A percentile compares a stretch with the other conserved stretches of the same genome.
These are phyloP conservation scores for Xenopus laevis DNA, from an alignment of 2,113 vertebrate genomes.

Conservation along the genomic window DNA sequence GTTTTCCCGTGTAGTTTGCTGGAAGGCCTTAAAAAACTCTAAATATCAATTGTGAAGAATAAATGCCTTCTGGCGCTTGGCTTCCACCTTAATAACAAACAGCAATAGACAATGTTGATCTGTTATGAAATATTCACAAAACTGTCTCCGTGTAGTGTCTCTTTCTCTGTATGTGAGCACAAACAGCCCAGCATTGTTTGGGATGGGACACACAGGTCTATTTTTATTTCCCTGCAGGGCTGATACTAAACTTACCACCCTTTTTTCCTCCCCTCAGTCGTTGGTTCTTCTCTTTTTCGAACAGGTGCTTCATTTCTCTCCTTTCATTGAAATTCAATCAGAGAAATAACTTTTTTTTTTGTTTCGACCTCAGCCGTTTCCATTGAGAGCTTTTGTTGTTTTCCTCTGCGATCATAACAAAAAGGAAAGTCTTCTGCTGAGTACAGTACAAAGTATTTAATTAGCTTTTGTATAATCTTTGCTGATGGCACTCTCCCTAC, in stretches of 20 bases:
- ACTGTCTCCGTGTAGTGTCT: neutral
- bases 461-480: slow-evolving; percentile 37
- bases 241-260: neutral
- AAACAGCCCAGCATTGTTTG: too few species aligned
- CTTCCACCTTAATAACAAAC: too few species aligned
- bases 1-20: too few species aligned
- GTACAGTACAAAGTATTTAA: slow-evolving; percentile 37
- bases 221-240: neutral
- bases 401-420: slow-evolving; percentile 21
- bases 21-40: too few species aligned
- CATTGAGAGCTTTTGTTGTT: slow-evolving; percentile 28
- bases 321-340: neutral
- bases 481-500: slow-evolving; percentile 9
- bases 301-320: slow-evolving; percentile 31
- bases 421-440: slow-evolving; percentile 4
- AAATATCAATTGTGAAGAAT: too few species aligned
- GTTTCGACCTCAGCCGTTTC: slow-evolving; percentile 23
- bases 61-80: too few species aligned
- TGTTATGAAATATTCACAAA: neutral
- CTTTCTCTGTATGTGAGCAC: slow-evolving; percentile 10
- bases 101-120: too few species aligned
- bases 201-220: neutral
- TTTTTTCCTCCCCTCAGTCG: neutral
- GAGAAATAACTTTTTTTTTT: neutral
- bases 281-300: neutral